phyloP scores from a whole-genome alignment of 2,113 vertebrate species.

The Strix uralensis region DNA sequence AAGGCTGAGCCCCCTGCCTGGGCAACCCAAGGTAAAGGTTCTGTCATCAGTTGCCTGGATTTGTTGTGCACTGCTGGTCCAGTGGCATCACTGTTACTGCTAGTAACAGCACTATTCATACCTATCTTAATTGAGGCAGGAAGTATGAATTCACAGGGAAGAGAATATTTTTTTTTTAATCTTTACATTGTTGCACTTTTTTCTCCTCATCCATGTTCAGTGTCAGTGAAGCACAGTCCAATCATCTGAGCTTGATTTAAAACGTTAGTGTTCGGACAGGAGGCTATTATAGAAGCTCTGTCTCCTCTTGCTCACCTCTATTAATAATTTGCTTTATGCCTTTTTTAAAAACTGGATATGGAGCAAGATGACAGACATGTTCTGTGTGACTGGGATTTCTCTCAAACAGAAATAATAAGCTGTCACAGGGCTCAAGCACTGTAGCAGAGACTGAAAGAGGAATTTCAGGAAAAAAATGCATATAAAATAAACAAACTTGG shows the following conservation, averaged over 20 bases:
- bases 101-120: accelerated
- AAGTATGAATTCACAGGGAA: background rate
- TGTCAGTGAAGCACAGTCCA: background rate
- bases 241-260: background rate
- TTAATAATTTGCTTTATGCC: background rate
- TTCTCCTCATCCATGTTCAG: background rate
- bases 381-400: background rate
- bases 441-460: background rate
- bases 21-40: background rate
- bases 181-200: background rate
- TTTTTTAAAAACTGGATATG: background rate
- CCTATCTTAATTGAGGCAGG: background rate
- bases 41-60: background rate
- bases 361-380: background rate
- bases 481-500: background rate
- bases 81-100: accelerated
- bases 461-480: background rate
- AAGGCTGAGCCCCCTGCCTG: background rate
- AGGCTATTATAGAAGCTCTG: background rate
- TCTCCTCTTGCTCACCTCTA: background rate
- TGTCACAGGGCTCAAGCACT: background rate
- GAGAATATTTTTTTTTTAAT: background rate
- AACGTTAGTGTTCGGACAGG: background rate
- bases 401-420: constrained; percentile 21
- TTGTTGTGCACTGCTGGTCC: background rate